Evolutionary conservation across 35 echinoderm and acorn worm species (phyloP).

Genomic region (Hemicentrotus pulcherrimus): DNA sequence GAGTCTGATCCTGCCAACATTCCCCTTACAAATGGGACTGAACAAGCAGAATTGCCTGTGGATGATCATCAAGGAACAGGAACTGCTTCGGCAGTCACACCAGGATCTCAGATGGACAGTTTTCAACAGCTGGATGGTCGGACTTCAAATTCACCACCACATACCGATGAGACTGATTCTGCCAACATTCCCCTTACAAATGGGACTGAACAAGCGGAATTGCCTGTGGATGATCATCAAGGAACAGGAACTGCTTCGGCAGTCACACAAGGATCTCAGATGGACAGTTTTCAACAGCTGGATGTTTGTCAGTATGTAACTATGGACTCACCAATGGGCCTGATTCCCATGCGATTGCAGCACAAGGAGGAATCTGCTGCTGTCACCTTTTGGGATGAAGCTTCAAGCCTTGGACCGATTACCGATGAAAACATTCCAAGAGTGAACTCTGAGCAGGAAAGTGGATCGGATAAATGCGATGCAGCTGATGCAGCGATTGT

Average conservation of each 20-base stretch:
- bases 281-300: not conserved
- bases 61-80: too few species aligned
- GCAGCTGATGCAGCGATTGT: not conserved
- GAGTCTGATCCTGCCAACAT: too few species aligned
- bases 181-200: not conserved
- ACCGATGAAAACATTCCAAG: not conserved
- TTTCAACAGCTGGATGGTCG: too few species aligned
- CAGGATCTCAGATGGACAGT: too few species aligned
- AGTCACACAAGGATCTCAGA: not conserved
- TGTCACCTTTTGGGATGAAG: not conserved
- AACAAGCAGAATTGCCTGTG: too few species aligned
- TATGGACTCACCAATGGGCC: not conserved
- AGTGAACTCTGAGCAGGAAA: not conserved
- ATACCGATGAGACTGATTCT: not conserved
- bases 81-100: too few species aligned
- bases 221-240: not conserved
- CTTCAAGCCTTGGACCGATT: not conserved
- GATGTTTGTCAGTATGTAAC: not conserved
- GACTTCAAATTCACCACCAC: not conserved
- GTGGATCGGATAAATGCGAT: not conserved
- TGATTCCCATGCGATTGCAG: not conserved
- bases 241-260: not conserved
- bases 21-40: too few species aligned
- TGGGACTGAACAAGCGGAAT: not conserved
- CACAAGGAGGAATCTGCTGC: not conserved